Percentiles rank a stretch among this genome's conserved stretches.
Conservation (phyloP, 2,797 vertebrate species). For the Xiphorhynchus erythropygius region DNA sequence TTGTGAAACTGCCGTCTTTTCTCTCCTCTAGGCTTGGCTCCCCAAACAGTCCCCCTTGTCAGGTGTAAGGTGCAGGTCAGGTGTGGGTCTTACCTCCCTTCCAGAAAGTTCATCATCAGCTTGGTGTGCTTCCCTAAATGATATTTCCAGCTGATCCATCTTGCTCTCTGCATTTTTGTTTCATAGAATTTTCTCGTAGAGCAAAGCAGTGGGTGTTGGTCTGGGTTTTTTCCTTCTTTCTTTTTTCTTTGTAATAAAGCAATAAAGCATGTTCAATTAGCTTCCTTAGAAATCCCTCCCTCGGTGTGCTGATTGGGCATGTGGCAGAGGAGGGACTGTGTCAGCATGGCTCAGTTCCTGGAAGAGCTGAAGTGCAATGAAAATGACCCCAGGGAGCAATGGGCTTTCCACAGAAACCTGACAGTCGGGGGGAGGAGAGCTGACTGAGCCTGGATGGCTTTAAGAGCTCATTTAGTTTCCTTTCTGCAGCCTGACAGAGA, state of each 20-base stretch:
- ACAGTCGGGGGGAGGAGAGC: neutral
- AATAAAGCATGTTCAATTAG: slow-evolving; percentile 33
- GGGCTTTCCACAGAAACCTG: slow-evolving; percentile 43
- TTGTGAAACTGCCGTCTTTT: neutral
- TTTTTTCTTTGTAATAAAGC: neutral
- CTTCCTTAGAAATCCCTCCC: slow-evolving; percentile 24
- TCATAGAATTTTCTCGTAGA: neutral
- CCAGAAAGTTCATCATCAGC: neutral
- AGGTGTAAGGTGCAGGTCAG: neutral
- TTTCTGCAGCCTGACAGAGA: neutral
- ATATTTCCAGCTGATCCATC: neutral
- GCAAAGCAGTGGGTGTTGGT: neutral
- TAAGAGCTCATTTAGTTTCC: slow-evolving; percentile 8
- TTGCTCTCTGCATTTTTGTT: neutral
- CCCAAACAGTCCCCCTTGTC: neutral
- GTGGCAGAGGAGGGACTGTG: slow-evolving; percentile 45
- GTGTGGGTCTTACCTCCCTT: neutral
- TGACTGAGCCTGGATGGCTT: neutral
- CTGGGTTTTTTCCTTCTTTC: too few species aligned
- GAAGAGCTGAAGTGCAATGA: slow-evolving; percentile 53
- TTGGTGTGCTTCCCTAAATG: neutral
- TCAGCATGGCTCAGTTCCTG: slow-evolving; percentile 57
- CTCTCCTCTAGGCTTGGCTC: neutral
- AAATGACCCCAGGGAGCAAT: slow-evolving; percentile 61
- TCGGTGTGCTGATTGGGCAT: neutral